Conservation (phyloP, 2,888 invertebrate species). For the Sympetrum striolatum region DNA sequence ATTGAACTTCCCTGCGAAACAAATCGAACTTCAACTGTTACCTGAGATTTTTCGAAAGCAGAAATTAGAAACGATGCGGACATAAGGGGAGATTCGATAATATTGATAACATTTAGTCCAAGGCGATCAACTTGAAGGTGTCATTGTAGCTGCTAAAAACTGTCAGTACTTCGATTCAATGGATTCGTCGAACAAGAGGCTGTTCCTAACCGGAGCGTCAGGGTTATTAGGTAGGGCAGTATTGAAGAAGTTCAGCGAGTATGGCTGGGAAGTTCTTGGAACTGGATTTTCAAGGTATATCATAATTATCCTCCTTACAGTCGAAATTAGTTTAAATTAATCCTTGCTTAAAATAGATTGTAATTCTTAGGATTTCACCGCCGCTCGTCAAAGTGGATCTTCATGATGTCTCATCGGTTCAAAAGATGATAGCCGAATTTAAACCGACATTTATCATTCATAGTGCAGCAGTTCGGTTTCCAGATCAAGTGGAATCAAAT, state of each 20-base stretch:
- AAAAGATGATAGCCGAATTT: conserved; percentile 54
- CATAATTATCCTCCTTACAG: background rate
- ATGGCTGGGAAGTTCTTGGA: conserved; percentile 55
- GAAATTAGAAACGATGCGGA: no score
- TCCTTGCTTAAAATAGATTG: background rate
- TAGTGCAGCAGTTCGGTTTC: conserved; percentile 61
- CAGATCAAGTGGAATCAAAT: conserved; percentile 60
- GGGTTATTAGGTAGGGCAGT: conserved; percentile 61
- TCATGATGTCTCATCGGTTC: conserved; percentile 55
- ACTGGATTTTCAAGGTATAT: conserved; percentile 52
- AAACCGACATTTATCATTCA: conserved; percentile 61
- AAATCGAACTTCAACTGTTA: no score
- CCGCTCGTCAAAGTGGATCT: conserved; percentile 57
- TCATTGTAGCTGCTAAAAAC: background rate
- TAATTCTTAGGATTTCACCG: conserved; percentile 53
- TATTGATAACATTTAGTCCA: no score
- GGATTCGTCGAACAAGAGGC: conserved; percentile 48
- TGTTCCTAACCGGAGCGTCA: conserved; percentile 61
- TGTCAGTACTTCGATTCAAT: conserved; percentile 26
- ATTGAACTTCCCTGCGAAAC: no score
- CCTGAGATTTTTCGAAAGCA: no score
- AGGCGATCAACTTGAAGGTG: no score
- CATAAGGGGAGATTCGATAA: no score
- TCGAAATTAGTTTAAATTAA: background rate
- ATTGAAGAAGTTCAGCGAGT: conserved; percentile 54